phyloP scores from a whole-genome alignment of 2,797 vertebrate species.

The Sciurus carolinensis region DNA sequence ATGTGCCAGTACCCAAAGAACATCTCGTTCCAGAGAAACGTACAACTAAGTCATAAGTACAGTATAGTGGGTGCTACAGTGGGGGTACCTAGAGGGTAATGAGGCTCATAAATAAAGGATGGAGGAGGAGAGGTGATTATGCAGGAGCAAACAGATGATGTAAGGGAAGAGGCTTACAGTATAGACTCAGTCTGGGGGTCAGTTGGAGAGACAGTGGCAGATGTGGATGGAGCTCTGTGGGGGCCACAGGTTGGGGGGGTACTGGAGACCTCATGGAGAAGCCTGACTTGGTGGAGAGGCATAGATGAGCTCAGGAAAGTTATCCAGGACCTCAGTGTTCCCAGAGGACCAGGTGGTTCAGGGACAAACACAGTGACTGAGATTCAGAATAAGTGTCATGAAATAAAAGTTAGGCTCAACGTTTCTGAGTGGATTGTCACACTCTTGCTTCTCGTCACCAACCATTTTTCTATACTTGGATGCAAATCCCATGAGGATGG shows the following conservation, averaged over 20 bases:
- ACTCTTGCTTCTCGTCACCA: neutral
- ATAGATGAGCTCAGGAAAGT: neutral
- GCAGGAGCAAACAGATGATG: neutral
- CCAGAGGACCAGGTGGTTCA: neutral
- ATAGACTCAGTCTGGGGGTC: neutral
- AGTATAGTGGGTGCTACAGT: neutral
- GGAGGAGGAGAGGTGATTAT: neutral
- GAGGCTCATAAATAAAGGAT: neutral
- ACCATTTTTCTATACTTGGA: neutral
- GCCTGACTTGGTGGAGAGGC: neutral
- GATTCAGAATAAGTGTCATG: constrained; percentile 1
- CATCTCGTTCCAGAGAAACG: neutral
- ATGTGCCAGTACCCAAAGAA: neutral
- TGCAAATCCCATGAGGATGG: neutral
- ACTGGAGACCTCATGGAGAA: neutral
- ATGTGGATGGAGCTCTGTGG: neutral
- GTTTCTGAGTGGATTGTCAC: neutral
- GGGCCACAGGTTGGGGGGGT: neutral
- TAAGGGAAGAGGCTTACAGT: neutral
- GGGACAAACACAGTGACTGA: neutral
- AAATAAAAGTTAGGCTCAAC: neutral
- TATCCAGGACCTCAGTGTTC: neutral
- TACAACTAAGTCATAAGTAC: no score
- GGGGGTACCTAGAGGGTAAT: neutral
- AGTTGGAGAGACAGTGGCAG: neutral